Conservation (phyloP, 2,113 vertebrate genomes). For the Eclectus roratus region DNA sequence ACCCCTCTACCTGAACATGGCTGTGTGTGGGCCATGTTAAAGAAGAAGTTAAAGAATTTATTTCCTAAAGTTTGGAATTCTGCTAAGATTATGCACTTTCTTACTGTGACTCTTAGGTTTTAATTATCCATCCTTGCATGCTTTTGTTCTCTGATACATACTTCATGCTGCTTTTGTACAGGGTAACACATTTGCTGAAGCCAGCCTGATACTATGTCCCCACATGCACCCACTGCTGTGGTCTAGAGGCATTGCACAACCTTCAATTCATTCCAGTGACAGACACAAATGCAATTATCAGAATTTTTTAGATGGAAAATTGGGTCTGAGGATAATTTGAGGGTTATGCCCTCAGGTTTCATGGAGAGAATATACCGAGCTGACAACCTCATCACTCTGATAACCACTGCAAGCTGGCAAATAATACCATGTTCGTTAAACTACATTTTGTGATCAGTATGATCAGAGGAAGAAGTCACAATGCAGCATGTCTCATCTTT, state of each 20-base stretch:
- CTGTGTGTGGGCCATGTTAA: background rate
- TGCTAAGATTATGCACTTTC: background rate
- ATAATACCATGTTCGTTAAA: background rate
- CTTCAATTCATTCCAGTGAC: background rate
- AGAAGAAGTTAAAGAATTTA: background rate
- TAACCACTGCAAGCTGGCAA: background rate
- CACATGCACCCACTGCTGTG: background rate
- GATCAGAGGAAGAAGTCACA: background rate
- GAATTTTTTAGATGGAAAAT: background rate
- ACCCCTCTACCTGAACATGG: background rate
- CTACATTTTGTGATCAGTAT: background rate
- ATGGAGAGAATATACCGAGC: background rate
- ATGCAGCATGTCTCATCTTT: background rate
- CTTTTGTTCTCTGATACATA: background rate
- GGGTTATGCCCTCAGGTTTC: background rate
- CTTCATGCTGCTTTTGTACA: background rate
- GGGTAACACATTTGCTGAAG: background rate
- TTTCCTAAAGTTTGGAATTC: background rate
- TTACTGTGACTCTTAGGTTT: background rate
- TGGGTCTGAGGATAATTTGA: background rate
- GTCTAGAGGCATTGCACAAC: background rate
- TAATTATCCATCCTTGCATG: background rate
- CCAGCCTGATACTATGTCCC: background rate
- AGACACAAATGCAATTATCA: background rate
- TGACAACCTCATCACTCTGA: background rate